These are phyloP conservation scores for Lepus townsendii DNA, from an alignment of 2,797 vertebrate species.

Conservation along the genomic window DNA sequence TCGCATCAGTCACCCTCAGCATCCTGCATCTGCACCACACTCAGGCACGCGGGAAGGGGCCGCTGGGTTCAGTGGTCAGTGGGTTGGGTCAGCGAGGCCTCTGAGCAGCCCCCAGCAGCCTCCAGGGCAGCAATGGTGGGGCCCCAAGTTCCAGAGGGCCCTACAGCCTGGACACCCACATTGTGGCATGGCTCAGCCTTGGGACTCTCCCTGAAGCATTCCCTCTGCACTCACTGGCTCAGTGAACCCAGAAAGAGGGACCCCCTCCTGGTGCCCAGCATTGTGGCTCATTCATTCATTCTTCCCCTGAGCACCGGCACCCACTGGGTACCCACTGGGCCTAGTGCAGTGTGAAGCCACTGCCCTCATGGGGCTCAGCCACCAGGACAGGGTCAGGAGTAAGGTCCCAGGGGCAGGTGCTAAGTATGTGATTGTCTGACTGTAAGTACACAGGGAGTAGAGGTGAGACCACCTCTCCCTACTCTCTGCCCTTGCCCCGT, in stretches of 20 bases:
- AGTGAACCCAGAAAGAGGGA: fast-evolving
- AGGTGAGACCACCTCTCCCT: neutral
- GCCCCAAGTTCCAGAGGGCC: neutral
- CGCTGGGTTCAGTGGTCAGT: neutral
- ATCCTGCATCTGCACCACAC: no score
- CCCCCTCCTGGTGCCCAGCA: neutral
- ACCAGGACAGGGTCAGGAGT: neutral
- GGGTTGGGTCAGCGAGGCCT: neutral
- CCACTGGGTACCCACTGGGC: neutral
- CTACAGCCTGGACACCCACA: neutral
- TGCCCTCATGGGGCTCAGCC: neutral
- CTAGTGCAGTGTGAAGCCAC: neutral
- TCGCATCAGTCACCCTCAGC: neutral
- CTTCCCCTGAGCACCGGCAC: neutral
- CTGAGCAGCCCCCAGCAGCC: neutral
- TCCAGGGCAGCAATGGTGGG: neutral
- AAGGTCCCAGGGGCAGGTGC: neutral
- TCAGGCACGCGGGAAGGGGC: neutral
- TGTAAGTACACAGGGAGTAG: fast-evolving
- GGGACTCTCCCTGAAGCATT: neutral
- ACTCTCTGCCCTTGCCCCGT: no score
- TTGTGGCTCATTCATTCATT: neutral
- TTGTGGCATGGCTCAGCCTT: neutral
- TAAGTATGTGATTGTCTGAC: no score
- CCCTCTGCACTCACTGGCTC: neutral